Conservation (phyloP, 2,113 vertebrate genomes). For the Seriola dumerili region DNA sequence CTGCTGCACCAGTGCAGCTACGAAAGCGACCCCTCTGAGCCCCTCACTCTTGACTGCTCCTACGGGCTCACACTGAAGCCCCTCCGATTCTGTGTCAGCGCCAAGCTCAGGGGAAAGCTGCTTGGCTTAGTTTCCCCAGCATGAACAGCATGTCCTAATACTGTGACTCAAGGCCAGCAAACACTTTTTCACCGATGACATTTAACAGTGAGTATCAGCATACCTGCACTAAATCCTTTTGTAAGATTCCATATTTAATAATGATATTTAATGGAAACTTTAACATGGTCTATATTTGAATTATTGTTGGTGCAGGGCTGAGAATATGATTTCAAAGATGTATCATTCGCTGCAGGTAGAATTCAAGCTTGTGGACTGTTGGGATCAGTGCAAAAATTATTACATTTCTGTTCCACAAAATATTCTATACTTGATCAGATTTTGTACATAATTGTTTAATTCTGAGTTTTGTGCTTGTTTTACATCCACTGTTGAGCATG, state of each 20-base stretch:
- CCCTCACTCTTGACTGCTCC: conserved; percentile 80
- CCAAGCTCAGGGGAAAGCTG: conserved; percentile 82
- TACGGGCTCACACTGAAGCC: conserved; percentile 88
- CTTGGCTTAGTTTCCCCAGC: conserved; percentile 83
- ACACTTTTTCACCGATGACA: conserved; percentile 63
- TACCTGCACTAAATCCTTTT: conserved; percentile 78
- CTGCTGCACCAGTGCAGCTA: conserved; percentile 89
- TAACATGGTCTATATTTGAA: conserved; percentile 55
- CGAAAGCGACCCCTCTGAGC: conserved; percentile 79
- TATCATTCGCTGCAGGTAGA: conserved; percentile 24
- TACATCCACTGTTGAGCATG: conserved; percentile 58
- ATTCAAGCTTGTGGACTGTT: conserved; percentile 33
- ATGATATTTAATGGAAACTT: conserved; percentile 76
- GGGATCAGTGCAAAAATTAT: conserved; percentile 37
- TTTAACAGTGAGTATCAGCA: conserved; percentile 78
- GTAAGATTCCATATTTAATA: conserved; percentile 78
- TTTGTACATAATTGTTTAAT: conserved; percentile 49
- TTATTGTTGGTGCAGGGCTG: conserved; percentile 49
- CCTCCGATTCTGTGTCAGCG: conserved; percentile 74
- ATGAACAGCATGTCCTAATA: conserved; percentile 67
- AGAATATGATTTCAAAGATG: conserved; percentile 41
- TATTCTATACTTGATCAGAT: conserved; percentile 67
- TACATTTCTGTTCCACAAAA: conserved; percentile 58
- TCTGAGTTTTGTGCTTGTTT: conserved; percentile 47
- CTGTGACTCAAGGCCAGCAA: conserved; percentile 70